Base-by-base conservation (phyloP, 2,888 invertebrate species). In the Toxonevra muliebris region DNA sequence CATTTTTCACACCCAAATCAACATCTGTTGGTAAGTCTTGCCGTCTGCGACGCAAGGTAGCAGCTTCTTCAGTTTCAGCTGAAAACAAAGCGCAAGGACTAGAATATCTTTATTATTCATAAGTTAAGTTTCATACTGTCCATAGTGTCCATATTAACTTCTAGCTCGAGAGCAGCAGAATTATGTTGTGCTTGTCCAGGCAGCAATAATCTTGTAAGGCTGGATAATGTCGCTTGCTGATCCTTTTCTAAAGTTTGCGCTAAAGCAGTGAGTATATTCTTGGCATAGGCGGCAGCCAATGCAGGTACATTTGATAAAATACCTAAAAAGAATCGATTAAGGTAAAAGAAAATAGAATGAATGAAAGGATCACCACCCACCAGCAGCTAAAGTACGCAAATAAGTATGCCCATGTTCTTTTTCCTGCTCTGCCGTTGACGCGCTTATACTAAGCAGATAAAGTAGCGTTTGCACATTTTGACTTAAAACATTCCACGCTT, bases 371-470 rank as follows among this genome's bases (percentile, higher is more conserved):
- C 42, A 50, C 17, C 10, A 64, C 55, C 65, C 75, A 72, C 78
- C 90, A 20, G 89, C 88, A 11, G 88, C 86, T 52, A 90, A 80
- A 5, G 88, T 89, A 76, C 87, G 88, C 11, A 91, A 79, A 57
- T 88, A 84, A 0, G 87, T 76, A 30, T 78, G 74, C 4, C 76
- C 70, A 53, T 76, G 75, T 40, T 83, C 72, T 0, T 73, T 75
- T 43, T 61, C 66, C 84, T 87, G 71, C 41, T 79, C 75, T 30
- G 30, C 30, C 30, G 7, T 4, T 30, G 30, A 30, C 30, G 2
- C 30, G 54, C 61, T 65, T 85, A 87, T 72, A 42, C 78, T 79
- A 17, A 89, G 76, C 12, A 89, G 75, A 15, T 79, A 86, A 15
- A 87, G 77, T 43, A 87, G 82, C 52, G 83, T 85, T 60, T 87